Evolutionary conservation across 53 echinoderm and acorn worm species (phyloP).

Genomic region (Holothuria leucospilota): DNA sequence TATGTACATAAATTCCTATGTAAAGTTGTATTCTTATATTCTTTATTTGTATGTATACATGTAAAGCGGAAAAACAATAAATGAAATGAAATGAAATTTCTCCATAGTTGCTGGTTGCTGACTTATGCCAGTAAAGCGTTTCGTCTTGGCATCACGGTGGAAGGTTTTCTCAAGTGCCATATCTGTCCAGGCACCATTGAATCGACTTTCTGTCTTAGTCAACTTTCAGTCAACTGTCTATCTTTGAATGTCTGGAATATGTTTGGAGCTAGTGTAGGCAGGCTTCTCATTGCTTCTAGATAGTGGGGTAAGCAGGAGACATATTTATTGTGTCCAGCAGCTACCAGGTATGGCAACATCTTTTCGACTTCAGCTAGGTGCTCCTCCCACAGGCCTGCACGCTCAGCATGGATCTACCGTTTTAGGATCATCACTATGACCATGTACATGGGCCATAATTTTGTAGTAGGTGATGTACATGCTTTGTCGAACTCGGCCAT

Average conservation of each 20-base stretch:
- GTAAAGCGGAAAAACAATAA: no score
- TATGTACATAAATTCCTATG: no score
- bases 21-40: no score
- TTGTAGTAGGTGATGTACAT: slow-evolving; percentile 2
- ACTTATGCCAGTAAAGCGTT: slow-evolving; percentile 5
- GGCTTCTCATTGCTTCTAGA: slow-evolving; percentile 10
- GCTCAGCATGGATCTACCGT: background rate
- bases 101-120: slow-evolving; percentile 6
- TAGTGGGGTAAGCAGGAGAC: slow-evolving; percentile 2
- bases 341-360: slow-evolving; percentile 2
- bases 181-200: slow-evolving; percentile 5
- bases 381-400: slow-evolving; percentile 3
- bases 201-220: slow-evolving; percentile 1
- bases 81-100: no score
- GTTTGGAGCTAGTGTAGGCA: background rate
- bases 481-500: slow-evolving; percentile 6
- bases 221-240: background rate
- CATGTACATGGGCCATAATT: slow-evolving; percentile 3
- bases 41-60: no score
- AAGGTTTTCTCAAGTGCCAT: no score
- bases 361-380: slow-evolving; percentile 6
- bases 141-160: no score
- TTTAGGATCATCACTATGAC: background rate
- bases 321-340: slow-evolving; percentile 1
- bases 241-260: slow-evolving; percentile 6